phyloP scores from a whole-genome alignment of 2,797 vertebrate genomes.

The Falco rusticolus region DNA sequence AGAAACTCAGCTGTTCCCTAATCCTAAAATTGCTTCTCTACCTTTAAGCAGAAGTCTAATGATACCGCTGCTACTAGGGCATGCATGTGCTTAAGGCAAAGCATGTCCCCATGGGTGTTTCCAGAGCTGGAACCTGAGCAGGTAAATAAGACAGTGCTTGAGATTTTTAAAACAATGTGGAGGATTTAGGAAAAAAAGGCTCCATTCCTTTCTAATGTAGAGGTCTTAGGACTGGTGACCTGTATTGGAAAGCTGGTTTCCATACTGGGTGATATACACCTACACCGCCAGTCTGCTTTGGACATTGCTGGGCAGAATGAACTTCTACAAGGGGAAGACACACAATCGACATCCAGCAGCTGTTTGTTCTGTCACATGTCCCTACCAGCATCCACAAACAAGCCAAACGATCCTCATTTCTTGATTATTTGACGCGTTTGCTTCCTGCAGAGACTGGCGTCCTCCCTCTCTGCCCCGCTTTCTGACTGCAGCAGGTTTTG shows the following conservation, averaged over 20 bases:
- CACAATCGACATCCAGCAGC: background rate
- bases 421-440: background rate
- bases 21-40: background rate
- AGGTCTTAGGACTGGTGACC: background rate
- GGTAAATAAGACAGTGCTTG: background rate
- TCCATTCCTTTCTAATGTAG: background rate
- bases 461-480: background rate
- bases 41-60: background rate
- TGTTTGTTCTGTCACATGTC: background rate
- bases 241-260: background rate
- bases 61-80: background rate
- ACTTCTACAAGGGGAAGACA: background rate
- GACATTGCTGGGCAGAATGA: background rate
- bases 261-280: fast-evolving
- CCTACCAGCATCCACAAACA: background rate
- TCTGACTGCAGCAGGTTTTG: background rate
- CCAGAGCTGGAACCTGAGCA: background rate
- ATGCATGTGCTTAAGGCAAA: background rate
- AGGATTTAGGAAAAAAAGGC: background rate
- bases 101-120: background rate
- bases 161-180: background rate
- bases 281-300: background rate
- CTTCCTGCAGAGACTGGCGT: background rate
- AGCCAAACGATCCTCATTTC: fast-evolving
- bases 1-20: background rate